Conservation (phyloP, 2,888 invertebrate genomes). For the Tenthredo livida region DNA sequence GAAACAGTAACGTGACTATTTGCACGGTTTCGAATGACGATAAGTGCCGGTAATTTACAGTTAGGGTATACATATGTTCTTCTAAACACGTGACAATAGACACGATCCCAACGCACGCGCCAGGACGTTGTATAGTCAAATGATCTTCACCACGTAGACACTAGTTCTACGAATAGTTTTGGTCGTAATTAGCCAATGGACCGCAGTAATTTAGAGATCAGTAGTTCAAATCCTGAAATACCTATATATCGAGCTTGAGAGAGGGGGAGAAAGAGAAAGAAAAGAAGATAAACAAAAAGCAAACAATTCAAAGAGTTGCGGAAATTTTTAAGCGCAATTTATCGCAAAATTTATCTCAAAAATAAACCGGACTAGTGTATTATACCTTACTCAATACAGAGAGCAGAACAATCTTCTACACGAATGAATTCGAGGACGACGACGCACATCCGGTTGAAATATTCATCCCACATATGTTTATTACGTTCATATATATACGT, state of each 20-base stretch:
- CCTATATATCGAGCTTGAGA: not conserved
- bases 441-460: slow-evolving; percentile 3
- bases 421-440: not conserved
- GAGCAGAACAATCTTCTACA: not conserved
- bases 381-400: not conserved
- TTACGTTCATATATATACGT: not conserved
- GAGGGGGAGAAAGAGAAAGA: not conserved
- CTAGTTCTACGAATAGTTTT: not conserved
- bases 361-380: not conserved
- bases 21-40: not conserved
- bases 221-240: not conserved
- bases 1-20: not conserved
- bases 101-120: slow-evolving; percentile 10
- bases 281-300: not conserved
- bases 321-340: not conserved
- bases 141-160: not conserved
- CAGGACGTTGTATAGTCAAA: not conserved
- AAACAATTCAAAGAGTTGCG: not conserved
- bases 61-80: not conserved
- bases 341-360: not conserved
- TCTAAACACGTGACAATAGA: slow-evolving; percentile 5
- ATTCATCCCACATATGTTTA: slow-evolving; percentile 5
- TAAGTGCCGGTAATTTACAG: not conserved
- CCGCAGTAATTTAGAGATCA: not conserved
- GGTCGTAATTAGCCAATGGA: not conserved